Percentiles rank a stretch among this genome's conserved stretches.
These are phyloP conservation scores for Lampris megalopsis DNA, from an alignment of 2,113 vertebrate species.

Conservation along the genomic window DNA sequence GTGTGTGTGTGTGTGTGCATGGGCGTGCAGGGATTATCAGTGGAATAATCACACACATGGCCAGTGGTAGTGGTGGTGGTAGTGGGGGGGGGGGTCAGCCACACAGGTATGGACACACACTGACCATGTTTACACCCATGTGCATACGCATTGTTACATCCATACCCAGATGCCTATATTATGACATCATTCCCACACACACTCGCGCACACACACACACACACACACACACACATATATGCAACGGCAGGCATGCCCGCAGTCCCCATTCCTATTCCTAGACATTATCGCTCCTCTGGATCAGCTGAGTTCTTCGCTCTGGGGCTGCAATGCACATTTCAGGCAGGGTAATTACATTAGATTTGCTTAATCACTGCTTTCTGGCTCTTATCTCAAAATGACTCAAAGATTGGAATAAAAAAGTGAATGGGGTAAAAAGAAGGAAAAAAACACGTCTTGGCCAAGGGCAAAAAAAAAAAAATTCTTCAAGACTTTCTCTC, in stretches of 20 bases:
- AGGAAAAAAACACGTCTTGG: conserved; percentile 38
- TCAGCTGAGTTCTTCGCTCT: conserved; percentile 56
- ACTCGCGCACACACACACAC: background rate
- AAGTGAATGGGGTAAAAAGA: background rate
- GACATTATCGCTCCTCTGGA: conserved; percentile 43
- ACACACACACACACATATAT: background rate
- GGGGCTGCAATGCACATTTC: conserved; percentile 52
- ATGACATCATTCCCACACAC: background rate
- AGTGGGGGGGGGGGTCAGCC: conserved; percentile 23
- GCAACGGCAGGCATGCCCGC: background rate
- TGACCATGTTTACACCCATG: conserved; percentile 49
- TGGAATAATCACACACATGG: conserved; percentile 43
- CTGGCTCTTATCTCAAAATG: conserved; percentile 63
- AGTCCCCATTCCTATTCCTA: conserved; percentile 27
- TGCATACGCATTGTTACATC: conserved; percentile 12
- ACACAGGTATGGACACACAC: conserved; percentile 52
- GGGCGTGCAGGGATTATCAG: conserved; percentile 41
- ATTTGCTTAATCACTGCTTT: conserved; percentile 68
- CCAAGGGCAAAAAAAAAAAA: conserved; percentile 52
- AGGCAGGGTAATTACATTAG: conserved; percentile 60
- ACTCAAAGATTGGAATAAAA: conserved; percentile 52
- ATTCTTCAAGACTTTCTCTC: conserved; percentile 25
- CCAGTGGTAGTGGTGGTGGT: conserved; percentile 5
- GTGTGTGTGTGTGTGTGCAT: conserved; percentile 13
- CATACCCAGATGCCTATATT: background rate